Evolutionary conservation across 2,113 vertebrate species (phyloP).

Genomic region (Caretta caretta): DNA sequence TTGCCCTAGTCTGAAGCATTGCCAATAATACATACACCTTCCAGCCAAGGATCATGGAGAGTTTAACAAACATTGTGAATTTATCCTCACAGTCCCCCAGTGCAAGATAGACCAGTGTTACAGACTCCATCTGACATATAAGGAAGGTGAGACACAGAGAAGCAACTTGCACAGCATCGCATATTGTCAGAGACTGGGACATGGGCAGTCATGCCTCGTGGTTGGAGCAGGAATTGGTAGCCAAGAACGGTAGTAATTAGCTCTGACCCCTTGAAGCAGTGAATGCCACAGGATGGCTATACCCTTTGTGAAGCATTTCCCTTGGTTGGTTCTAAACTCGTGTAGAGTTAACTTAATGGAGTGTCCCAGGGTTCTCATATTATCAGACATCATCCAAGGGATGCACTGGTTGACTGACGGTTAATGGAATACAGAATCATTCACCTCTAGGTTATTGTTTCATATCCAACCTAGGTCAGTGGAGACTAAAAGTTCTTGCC

Average conservation of each 20-base stretch:
- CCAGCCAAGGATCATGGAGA: background rate
- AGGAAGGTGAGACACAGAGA: background rate
- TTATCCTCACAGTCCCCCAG: background rate
- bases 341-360: background rate
- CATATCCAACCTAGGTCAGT: background rate
- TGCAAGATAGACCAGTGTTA: background rate
- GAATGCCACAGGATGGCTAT: background rate
- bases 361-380: background rate
- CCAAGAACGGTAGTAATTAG: background rate
- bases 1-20: background rate
- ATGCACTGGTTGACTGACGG: background rate
- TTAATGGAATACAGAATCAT: background rate
- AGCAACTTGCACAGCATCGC: background rate
- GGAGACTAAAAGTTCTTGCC: background rate
- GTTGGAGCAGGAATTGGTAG: background rate
- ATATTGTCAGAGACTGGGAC: background rate
- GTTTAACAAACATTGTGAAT: background rate
- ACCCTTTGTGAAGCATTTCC: background rate
- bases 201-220: background rate
- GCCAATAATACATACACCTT: accelerated
- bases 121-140: background rate
- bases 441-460: background rate
- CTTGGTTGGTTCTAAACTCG: background rate
- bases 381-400: background rate
- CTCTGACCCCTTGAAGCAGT: background rate